A percentile compares a stretch with the other conserved stretches of the same genome.
Conservation (phyloP, 2,888 invertebrate species). For the Nipponacmea schrenckii region DNA sequence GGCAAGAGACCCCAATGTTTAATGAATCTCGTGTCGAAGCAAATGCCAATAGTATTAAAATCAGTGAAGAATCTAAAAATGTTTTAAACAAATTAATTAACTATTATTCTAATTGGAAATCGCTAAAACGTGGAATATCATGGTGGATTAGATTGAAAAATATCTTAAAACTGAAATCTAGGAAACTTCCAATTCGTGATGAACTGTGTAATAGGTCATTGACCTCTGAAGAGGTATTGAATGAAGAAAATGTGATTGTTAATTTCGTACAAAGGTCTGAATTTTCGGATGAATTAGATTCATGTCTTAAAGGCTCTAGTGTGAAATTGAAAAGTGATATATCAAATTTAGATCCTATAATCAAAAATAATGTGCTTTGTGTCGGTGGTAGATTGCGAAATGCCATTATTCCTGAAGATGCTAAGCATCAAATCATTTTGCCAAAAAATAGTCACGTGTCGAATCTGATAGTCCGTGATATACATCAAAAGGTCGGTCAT, state of each 20-base stretch:
- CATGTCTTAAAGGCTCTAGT: too few species aligned
- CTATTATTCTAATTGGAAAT: neutral
- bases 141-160: neutral
- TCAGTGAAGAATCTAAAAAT: too few species aligned
- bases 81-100: neutral
- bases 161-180: neutral
- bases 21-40: too few species aligned
- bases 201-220: neutral
- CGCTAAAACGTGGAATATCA: neutral
- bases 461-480: conserved; percentile 13
- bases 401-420: neutral
- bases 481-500: too few species aligned
- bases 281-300: neutral
- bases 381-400: conserved; percentile 5
- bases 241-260: neutral
- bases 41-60: too few species aligned
- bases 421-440: conserved; percentile 14
- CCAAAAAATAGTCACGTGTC: conserved; percentile 11
- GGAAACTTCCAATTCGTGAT: neutral
- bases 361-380: neutral
- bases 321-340: neutral
- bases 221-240: neutral
- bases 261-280: neutral
- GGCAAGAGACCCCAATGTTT: too few species aligned
- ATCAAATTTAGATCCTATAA: conserved; percentile 1